Conservation (phyloP, 2,113 vertebrate species). For the Oncorhynchus kisutch region DNA sequence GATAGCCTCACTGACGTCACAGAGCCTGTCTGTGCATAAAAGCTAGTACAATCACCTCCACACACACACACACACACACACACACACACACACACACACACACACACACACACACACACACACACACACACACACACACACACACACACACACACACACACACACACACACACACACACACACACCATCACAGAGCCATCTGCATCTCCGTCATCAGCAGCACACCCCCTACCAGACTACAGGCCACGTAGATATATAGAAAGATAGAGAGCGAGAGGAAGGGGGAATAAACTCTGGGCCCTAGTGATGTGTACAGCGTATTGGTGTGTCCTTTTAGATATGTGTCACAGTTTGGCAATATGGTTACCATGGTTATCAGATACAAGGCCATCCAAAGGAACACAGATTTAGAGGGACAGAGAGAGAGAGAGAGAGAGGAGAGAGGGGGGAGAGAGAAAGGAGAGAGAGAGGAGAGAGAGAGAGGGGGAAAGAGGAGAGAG, state of each 20-base stretch:
- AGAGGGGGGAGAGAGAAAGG: neutral
- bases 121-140: neutral
- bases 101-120: neutral
- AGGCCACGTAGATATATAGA: neutral
- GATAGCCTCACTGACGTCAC: slow-evolving; percentile 52
- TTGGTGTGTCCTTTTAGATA: too few species aligned
- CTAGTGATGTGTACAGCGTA: too few species aligned
- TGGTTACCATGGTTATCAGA: too few species aligned
- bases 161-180: neutral
- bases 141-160: slow-evolving; percentile 5
- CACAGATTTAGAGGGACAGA: neutral
- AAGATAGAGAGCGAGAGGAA: too few species aligned
- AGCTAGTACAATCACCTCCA: slow-evolving; percentile 55
- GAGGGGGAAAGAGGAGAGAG: neutral
- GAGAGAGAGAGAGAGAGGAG: neutral
- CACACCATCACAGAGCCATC: neutral
- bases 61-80: slow-evolving; percentile 4
- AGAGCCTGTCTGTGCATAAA: slow-evolving; percentile 53
- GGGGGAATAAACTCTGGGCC: too few species aligned
- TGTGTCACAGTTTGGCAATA: too few species aligned
- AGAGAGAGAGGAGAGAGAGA: neutral
- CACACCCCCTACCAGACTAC: neutral
- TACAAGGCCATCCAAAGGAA: neutral
- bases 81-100: neutral
- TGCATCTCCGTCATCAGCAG: neutral